These are phyloP conservation scores for Chrysoperla carnea DNA, from an alignment of 1,140 invertebrate species.

Conservation along the genomic window DNA sequence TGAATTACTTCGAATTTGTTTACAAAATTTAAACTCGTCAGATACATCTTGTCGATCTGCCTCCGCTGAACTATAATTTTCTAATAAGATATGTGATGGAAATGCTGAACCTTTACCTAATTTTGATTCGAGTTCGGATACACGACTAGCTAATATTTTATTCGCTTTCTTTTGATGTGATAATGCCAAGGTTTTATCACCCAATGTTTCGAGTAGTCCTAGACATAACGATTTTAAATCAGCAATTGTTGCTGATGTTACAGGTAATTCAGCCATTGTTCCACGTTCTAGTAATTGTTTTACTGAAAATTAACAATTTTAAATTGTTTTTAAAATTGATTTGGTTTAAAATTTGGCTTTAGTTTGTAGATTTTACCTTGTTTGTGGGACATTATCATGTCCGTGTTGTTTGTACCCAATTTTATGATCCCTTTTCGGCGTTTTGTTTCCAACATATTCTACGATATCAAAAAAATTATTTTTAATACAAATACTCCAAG, in stretches of 20 bases:
- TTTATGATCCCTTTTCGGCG: slow-evolving; percentile 38
- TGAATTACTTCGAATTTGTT: background rate
- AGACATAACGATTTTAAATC: slow-evolving; percentile 60
- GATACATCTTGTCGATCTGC: slow-evolving; percentile 20
- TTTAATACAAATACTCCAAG: too few species aligned
- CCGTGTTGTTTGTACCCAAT: slow-evolving; percentile 30
- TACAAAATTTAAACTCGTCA: background rate
- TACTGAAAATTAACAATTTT: slow-evolving; percentile 37
- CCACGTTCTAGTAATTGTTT: slow-evolving; percentile 43
- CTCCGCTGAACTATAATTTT: slow-evolving; percentile 30
- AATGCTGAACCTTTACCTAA: slow-evolving; percentile 19
- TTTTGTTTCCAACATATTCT: slow-evolving; percentile 41
- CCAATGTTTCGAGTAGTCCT: slow-evolving; percentile 61
- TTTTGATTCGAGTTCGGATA: slow-evolving; percentile 32
- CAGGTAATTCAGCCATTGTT: slow-evolving; percentile 38
- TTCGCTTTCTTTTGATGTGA: slow-evolving; percentile 73
- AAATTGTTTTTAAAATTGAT: slow-evolving; percentile 9
- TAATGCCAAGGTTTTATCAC: slow-evolving; percentile 67
- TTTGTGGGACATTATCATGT: slow-evolving; percentile 36
- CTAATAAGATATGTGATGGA: slow-evolving; percentile 31
- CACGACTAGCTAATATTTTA: slow-evolving; percentile 39
- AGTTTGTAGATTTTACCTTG: slow-evolving; percentile 26
- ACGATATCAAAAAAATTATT: too few species aligned
- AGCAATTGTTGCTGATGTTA: slow-evolving; percentile 47
- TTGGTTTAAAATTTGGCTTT: background rate